Evolutionary conservation across 2,113 vertebrate genomes (phyloP).

Genomic region (Calonectris borealis): DNA sequence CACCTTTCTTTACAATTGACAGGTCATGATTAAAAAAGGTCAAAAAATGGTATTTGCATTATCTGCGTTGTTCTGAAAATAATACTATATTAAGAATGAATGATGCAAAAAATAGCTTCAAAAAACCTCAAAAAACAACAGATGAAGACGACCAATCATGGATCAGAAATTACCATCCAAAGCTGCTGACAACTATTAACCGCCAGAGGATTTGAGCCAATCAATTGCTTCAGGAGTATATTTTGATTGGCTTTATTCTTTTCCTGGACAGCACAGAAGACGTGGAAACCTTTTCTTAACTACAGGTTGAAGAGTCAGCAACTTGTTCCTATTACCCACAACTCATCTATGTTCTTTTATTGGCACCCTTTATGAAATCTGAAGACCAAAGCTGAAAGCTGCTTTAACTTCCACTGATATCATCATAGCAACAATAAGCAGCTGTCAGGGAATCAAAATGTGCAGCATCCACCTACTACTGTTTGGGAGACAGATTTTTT

Average conservation of each 20-base stretch:
- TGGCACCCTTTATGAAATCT: not conserved
- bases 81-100: not conserved
- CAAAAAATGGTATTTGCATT: not conserved
- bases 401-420: not conserved
- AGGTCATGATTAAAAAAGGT: not conserved
- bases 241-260: not conserved
- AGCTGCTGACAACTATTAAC: not conserved
- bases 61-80: not conserved
- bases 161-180: not conserved
- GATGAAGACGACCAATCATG: rapidly evolving
- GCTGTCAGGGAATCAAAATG: not conserved
- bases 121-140: not conserved
- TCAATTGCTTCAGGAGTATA: rapidly evolving
- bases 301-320: not conserved
- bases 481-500: not conserved
- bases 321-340: not conserved
- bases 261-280: not conserved
- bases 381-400: not conserved
- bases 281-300: not conserved
- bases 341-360: not conserved
- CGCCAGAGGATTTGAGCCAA: not conserved
- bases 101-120: not conserved
- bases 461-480: not conserved
- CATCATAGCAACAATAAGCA: not conserved
- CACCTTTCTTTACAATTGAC: not conserved